A percentile compares a stretch with the other conserved stretches of the same genome.
These are phyloP conservation scores for Rhinogobius similis DNA, from an alignment of 2,113 vertebrate genomes.

Conservation along the genomic window DNA sequence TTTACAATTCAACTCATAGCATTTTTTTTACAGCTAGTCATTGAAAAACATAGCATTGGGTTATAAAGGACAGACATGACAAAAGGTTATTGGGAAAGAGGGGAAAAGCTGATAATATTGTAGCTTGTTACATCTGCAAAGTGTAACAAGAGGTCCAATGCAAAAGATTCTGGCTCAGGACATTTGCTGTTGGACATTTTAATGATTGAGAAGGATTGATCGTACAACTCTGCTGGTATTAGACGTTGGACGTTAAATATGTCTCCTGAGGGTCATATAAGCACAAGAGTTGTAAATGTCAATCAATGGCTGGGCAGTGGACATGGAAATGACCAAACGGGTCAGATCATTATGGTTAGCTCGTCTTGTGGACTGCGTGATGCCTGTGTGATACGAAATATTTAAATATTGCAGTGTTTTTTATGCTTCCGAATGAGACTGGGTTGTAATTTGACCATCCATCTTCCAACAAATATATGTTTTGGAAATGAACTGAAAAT, in stretches of 20 bases:
- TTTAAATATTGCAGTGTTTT: neutral
- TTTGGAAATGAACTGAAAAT: constrained; percentile 3
- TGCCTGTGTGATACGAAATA: neutral
- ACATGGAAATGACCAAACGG: constrained; percentile 43
- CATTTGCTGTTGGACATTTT: constrained; percentile 29
- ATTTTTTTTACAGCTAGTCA: neutral
- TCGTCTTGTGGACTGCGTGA: constrained; percentile 10
- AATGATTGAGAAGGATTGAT: constrained; percentile 44
- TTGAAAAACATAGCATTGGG: neutral
- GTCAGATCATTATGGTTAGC: constrained; percentile 22
- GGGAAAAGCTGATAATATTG: no score
- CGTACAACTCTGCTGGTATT: constrained; percentile 29
- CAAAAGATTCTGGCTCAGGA: constrained; percentile 31
- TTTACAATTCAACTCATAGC: neutral
- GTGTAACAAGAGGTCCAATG: constrained; percentile 22
- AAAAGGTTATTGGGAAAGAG: neutral
- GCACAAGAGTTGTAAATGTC: constrained; percentile 46
- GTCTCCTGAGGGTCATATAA: constrained; percentile 40
- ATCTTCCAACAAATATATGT: neutral
- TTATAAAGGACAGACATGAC: neutral
- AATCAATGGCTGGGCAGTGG: constrained; percentile 55
- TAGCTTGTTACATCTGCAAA: no score
- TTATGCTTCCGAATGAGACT: neutral
- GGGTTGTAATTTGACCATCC: neutral
- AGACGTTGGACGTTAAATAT: constrained; percentile 33